These are phyloP conservation scores for Anableps anableps DNA, from an alignment of 2,797 vertebrate genomes.

Conservation along the genomic window DNA sequence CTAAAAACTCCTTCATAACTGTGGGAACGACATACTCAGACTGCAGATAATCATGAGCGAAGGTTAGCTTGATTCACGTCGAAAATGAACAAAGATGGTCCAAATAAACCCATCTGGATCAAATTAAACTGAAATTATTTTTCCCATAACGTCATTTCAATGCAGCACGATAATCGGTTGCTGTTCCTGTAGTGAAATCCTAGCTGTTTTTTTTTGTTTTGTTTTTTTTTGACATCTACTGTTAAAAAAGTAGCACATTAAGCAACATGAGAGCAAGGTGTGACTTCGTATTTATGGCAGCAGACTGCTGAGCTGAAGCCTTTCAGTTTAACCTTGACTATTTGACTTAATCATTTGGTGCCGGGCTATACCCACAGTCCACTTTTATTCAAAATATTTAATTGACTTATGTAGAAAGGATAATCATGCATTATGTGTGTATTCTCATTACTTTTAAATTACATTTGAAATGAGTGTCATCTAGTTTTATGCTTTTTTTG, in stretches of 20 bases:
- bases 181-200: background rate
- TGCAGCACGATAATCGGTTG: background rate
- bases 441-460: background rate
- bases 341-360: constrained; percentile 3
- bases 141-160: background rate
- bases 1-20: constrained; percentile 31
- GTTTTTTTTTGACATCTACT: no score
- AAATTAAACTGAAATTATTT: background rate
- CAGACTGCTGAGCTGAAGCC: background rate
- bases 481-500: background rate
- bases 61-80: background rate
- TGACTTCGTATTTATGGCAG: background rate
- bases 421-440: background rate
- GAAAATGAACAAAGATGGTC: background rate
- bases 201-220: background rate
- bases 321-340: constrained; percentile 53
- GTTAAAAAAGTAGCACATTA: background rate
- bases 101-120: rapidly evolving
- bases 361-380: background rate
- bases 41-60: no score
- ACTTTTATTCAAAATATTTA: background rate
- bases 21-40: background rate
- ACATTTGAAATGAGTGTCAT: background rate
- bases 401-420: background rate
- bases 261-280: background rate